These are phyloP conservation scores for Mallotus villosus DNA, from an alignment of 2,797 vertebrate genomes.

Conservation along the genomic window DNA sequence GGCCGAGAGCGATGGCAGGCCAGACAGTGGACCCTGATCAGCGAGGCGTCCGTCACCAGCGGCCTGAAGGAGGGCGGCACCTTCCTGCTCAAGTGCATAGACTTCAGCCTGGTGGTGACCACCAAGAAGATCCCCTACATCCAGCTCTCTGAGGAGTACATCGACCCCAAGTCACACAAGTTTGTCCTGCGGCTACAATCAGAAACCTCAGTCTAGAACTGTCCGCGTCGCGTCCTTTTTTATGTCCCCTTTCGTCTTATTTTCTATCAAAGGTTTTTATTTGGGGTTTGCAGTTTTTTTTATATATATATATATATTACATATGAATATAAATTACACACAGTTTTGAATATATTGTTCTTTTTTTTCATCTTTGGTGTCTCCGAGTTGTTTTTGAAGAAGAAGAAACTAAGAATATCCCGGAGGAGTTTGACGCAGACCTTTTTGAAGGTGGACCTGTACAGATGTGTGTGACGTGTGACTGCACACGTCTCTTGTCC, in stretches of 20 bases:
- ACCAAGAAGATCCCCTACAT: constrained; percentile 91
- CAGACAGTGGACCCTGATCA: constrained; percentile 91
- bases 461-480: constrained; percentile 8
- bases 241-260: not conserved
- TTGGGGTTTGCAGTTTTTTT: constrained; percentile 62
- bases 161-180: constrained; percentile 95
- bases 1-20: constrained; percentile 88
- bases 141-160: constrained; percentile 87
- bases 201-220: constrained; percentile 88
- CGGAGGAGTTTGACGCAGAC: not conserved
- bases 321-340: constrained; percentile 59
- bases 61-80: constrained; percentile 82
- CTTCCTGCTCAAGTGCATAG: constrained; percentile 89
- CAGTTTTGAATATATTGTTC: constrained; percentile 61
- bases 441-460: constrained; percentile 2
- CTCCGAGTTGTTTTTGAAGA: constrained; percentile 33
- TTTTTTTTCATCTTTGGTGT: constrained; percentile 31
- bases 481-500: constrained; percentile 34
- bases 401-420: constrained; percentile 18
- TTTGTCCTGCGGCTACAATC: constrained; percentile 93
- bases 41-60: constrained; percentile 91
- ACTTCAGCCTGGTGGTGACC: constrained; percentile 91
- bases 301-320: constrained; percentile 46
- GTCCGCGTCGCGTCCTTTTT: not conserved
- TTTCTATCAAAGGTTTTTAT: constrained; percentile 49